phyloP scores from a whole-genome alignment of 2,113 vertebrate species.

The Pluvialis apricaria region DNA sequence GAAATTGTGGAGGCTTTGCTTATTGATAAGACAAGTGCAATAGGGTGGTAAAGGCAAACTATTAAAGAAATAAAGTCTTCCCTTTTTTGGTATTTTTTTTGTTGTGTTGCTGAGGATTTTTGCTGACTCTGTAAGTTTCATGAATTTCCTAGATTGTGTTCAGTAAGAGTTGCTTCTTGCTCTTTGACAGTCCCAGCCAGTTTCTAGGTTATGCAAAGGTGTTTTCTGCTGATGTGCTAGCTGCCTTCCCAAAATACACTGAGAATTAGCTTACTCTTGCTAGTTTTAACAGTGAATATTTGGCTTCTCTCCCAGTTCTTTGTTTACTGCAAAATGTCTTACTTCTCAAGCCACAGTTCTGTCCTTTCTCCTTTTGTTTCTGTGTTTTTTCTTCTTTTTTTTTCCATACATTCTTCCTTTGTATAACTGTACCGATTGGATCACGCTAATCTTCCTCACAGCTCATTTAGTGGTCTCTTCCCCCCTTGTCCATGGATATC shows the following conservation, averaged over 20 bases:
- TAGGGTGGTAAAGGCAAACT: too few relatives aligned
- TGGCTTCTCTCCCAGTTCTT: not conserved
- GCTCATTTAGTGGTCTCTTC: not conserved
- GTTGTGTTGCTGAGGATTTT: not conserved
- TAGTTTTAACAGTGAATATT: not conserved
- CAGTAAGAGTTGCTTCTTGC: not conserved
- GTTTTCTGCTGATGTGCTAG: not conserved
- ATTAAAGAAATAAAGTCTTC: too few relatives aligned
- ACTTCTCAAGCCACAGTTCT: not conserved
- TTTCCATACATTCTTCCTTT: not conserved
- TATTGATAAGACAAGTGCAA: not conserved
- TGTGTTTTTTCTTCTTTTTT: not conserved
- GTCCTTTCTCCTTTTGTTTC: not conserved
- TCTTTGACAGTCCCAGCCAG: not conserved
- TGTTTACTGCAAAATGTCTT: not conserved
- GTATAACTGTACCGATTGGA: not conserved
- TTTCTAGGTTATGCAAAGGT: not conserved
- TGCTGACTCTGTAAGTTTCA: not conserved
- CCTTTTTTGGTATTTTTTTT: not conserved
- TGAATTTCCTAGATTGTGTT: not conserved
- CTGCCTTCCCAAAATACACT: not conserved
- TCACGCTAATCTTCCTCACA: not conserved
- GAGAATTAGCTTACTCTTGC: not conserved
- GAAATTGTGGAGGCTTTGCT: not conserved
- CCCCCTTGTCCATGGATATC: not conserved